Conservation (phyloP, 1,140 invertebrate species). For the Pollicipes pollicipes region DNA sequence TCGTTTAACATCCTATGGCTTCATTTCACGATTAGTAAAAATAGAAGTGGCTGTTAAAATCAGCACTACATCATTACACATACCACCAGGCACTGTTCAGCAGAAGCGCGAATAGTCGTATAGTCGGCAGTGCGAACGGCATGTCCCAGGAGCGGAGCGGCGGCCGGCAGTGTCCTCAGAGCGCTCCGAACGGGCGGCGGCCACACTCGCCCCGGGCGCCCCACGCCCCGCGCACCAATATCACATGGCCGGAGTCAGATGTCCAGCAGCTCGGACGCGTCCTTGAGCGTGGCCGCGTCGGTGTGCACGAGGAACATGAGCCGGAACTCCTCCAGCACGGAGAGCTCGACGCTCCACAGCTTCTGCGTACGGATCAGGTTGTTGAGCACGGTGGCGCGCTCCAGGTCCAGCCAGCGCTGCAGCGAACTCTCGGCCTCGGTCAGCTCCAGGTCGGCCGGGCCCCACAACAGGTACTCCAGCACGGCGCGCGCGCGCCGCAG, state of each 20-base stretch:
- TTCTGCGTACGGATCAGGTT: slow-evolving; percentile 50
- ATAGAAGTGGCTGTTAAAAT: background rate
- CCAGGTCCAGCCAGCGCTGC: slow-evolving; percentile 62
- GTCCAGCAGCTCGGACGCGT: slow-evolving; percentile 13
- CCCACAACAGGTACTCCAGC: background rate
- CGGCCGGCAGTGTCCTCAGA: no score
- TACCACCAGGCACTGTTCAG: background rate
- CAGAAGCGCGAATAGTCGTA: background rate
- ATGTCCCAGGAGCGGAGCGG: no score
- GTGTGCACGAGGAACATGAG: slow-evolving; percentile 60
- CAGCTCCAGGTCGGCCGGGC: background rate
- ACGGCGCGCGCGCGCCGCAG: background rate
- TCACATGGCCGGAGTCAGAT: background rate
- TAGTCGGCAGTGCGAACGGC: background rate
- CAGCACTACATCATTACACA: background rate
- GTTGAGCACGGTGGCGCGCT: slow-evolving; percentile 58
- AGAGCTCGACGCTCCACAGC: slow-evolving; percentile 32
- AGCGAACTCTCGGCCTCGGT: slow-evolving; percentile 37
- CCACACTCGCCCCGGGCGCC: no score
- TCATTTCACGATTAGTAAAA: background rate
- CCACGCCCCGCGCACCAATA: background rate
- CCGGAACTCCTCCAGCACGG: slow-evolving; percentile 57
- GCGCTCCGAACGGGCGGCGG: no score
- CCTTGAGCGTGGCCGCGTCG: slow-evolving; percentile 25
- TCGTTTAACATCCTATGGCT: background rate